These are phyloP conservation scores for Saturnia japonica DNA, from an alignment of 2,888 invertebrate species.

Conservation along the genomic window DNA sequence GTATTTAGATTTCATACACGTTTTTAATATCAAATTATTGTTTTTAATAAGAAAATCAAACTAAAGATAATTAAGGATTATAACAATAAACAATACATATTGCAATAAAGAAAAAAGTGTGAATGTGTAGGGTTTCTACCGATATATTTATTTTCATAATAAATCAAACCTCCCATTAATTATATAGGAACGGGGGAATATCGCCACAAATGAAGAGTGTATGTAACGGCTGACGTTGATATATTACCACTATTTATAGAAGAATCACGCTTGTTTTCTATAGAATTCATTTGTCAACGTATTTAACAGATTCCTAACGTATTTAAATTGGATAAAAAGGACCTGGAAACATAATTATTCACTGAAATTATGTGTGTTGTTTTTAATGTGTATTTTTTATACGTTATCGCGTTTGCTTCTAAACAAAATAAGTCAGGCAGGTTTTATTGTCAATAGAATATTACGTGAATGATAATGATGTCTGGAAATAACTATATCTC, in stretches of 20 bases:
- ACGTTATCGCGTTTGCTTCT: no score
- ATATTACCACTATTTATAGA: conserved; percentile 16
- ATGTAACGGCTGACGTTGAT: conserved; percentile 18
- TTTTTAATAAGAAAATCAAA: background rate
- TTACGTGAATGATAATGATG: no score
- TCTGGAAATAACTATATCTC: no score
- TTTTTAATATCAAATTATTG: background rate
- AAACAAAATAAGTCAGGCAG: no score
- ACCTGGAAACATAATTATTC: background rate
- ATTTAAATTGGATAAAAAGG: background rate
- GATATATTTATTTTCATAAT: conserved; percentile 51
- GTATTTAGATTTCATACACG: no score
- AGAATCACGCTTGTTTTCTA: conserved; percentile 1
- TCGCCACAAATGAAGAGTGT: conserved; percentile 23
- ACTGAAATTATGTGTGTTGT: background rate
- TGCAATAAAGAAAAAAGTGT: background rate
- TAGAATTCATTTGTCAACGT: background rate
- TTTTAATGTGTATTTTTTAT: no score
- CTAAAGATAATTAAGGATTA: background rate
- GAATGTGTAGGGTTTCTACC: conserved; percentile 31
- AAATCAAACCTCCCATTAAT: conserved; percentile 55
- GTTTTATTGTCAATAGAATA: no score
- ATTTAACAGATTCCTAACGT: background rate
- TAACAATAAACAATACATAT: background rate
- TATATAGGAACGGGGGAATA: conserved; percentile 38